A percentile compares a stretch with the other conserved stretches of the same genome.
Conservation (phyloP, 1,140 invertebrate species). For the Dreissena rostriformis region DNA sequence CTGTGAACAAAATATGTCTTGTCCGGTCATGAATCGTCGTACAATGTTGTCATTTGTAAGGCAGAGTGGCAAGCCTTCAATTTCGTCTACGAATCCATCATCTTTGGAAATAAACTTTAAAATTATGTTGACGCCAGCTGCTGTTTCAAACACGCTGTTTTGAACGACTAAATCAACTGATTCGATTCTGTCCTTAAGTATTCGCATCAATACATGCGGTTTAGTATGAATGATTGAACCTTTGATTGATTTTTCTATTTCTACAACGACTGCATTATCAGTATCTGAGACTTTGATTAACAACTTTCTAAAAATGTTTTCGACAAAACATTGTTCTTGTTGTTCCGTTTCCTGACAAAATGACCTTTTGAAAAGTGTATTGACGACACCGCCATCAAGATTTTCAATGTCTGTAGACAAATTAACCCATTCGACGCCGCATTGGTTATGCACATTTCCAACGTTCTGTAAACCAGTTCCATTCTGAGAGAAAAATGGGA, state of each 20-base stretch:
- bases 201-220: not conserved
- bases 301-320: too few species aligned
- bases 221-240: not conserved
- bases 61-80: not conserved
- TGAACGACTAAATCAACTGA: not conserved
- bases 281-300: too few species aligned
- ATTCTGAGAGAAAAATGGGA: too few species aligned
- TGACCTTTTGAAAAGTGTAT: too few species aligned
- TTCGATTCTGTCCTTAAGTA: not conserved
- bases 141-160: not conserved
- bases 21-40: not conserved
- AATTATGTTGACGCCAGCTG: not conserved
- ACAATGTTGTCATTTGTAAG: slow-evolving; percentile 1
- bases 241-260: not conserved
- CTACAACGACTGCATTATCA: not conserved
- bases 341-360: too few species aligned
- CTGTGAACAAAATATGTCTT: too few species aligned
- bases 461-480: too few species aligned
- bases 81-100: not conserved
- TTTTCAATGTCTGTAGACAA: too few species aligned
- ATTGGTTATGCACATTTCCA: too few species aligned
- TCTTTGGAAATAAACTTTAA: not conserved
- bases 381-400: too few species aligned
- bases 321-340: too few species aligned
- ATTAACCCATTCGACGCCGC: too few species aligned